Conservation (phyloP, 1,140 invertebrate genomes). For the Nephila pilipes region DNA sequence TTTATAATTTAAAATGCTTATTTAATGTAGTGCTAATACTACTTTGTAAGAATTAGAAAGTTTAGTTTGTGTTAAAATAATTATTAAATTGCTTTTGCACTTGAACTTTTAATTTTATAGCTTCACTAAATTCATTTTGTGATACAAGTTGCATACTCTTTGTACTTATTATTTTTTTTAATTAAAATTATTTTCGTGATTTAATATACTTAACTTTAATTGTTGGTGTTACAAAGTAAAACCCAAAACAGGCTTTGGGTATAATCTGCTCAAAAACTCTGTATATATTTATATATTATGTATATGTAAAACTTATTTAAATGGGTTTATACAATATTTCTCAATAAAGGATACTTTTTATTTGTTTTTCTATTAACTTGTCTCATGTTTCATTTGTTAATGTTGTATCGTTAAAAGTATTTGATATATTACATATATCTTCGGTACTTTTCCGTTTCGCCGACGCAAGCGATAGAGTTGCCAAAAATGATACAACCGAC, state of each 20-base stretch:
- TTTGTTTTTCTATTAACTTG: constrained; percentile 10
- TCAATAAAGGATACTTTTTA: constrained; percentile 47
- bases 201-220: constrained; percentile 38
- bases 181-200: background rate
- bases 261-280: constrained; percentile 6
- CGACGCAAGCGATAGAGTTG: too few species aligned
- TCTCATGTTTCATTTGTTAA: background rate
- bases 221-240: constrained; percentile 26
- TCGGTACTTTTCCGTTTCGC: too few species aligned
- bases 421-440: too few species aligned
- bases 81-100: background rate
- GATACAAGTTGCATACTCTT: background rate
- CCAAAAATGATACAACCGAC: too few species aligned
- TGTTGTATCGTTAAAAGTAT: too few species aligned
- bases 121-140: background rate
- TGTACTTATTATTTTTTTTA: constrained; percentile 26
- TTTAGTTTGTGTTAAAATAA: background rate
- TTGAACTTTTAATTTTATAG: background rate
- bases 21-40: too few species aligned
- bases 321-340: constrained; percentile 14
- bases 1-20: too few species aligned
- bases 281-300: constrained; percentile 6
- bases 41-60: too few species aligned
- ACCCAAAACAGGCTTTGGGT: background rate
- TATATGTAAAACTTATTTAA: constrained; percentile 30